A percentile compares a stretch with the other conserved stretches of the same genome.
Evolutionary conservation across 2,113 vertebrate genomes (phyloP).

Genomic region (Coreoperca whiteheadi): DNA sequence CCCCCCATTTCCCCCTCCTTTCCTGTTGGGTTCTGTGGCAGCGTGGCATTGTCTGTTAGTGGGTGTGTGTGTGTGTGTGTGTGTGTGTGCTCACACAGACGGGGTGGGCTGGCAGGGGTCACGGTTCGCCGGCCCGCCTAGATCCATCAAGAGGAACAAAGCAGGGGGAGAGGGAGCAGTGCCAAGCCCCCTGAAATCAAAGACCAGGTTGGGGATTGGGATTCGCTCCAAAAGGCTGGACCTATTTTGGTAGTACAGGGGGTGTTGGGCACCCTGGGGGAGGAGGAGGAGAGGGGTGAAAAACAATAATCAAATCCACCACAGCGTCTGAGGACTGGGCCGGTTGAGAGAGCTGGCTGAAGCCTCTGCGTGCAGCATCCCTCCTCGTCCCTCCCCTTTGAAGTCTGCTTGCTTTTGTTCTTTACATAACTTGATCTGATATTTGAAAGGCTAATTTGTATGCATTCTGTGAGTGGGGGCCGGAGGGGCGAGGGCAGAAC

Average conservation of each 20-base stretch:
- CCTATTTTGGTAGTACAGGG: conserved; percentile 63
- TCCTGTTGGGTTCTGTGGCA: conserved; percentile 49
- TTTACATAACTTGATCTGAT: conserved; percentile 90
- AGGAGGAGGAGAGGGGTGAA: conserved; percentile 33
- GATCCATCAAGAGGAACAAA: conserved; percentile 86
- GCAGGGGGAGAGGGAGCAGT: conserved; percentile 73
- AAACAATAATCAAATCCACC: conserved; percentile 77
- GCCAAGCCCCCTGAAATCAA: conserved; percentile 83
- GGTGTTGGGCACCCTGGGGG: conserved; percentile 40
- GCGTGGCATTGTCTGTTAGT: conserved; percentile 59
- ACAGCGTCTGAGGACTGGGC: conserved; percentile 68
- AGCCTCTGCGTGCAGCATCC: conserved; percentile 45
- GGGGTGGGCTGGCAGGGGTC: conserved; percentile 83
- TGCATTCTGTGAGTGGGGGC: conserved; percentile 77
- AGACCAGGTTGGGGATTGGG: conserved; percentile 82
- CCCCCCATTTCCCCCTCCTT: conserved; percentile 31
- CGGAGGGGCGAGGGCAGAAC: conserved; percentile 25
- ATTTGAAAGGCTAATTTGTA: conserved; percentile 89
- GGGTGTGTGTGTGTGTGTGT: conserved; percentile 67
- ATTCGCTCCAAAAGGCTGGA: conserved; percentile 82
- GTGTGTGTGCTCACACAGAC: conserved; percentile 78
- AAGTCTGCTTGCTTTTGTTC: conserved; percentile 91
- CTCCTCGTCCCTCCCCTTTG: conserved; percentile 79
- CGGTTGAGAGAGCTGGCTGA: conserved; percentile 64
- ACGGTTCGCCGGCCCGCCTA: conserved; percentile 78